Base-by-base conservation (phyloP, 2,888 invertebrate genomes). In the Pycnomerus fuliginosus region DNA sequence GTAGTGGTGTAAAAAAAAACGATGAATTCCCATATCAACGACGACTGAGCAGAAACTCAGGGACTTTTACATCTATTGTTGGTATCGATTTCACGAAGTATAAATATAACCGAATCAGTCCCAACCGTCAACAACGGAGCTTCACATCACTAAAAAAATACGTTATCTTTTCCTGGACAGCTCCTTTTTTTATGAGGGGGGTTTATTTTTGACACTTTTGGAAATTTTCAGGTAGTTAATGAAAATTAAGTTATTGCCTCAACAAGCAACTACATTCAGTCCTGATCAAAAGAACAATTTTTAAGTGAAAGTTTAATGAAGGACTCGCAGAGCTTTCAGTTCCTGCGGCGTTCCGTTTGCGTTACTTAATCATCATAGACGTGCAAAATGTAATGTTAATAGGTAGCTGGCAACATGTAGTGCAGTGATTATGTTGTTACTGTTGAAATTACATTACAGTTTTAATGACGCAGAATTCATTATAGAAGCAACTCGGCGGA, bases 21-120 rank as follows among this genome's bases (percentile, higher is more conserved):
- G 13, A 37, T 29, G 29, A 37, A 28, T 29, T 29, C 16, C 29
- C 16, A 17, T 37, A 25, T 35, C 37, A 16, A n/a, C 29, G 31
- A 31, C 38, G 24, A 31, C 32, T 39, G 24, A 39, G 23, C 31
- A 16, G 15, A 13, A 29, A 11, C 30, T 30, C 12, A n/a, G 38
- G 25, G 24, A 31, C 30, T 39, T 31, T 39, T 25, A 39, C 31
- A 39, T 30, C 24, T 31, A 39, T 39, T 39, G 36, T 36, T 16
- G 8, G 27, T 25, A 35, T 35, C 17, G 36, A 36, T 36, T 36
- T 36, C 14, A 11, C 13, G 36, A 17, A 25, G 10, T 27, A 17
- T 27, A 36, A 36, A 36, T 36, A 16, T n/a, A n/a, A n/a, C n/a
- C n/a, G n/a, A 36, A n/a, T 8, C 16, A 17, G 27, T 11, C 15